phyloP scores from a whole-genome alignment of 2,888 invertebrate species.

The Buathra laborator region DNA sequence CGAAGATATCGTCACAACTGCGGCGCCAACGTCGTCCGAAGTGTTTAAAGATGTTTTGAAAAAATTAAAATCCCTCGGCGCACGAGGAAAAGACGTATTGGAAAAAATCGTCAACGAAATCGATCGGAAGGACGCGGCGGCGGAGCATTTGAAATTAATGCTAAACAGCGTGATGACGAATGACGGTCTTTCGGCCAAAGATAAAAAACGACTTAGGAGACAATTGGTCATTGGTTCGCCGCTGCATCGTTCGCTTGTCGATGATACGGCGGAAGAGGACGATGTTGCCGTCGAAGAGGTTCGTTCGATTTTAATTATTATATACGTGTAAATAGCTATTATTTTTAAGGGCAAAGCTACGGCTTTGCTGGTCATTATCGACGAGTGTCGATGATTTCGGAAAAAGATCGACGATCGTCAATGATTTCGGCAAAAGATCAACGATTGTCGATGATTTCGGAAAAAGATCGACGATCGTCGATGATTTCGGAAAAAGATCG shows the following conservation, averaged over 20 bases:
- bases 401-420: too few species aligned
- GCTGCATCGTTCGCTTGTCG: slow-evolving; percentile 86
- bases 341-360: not conserved
- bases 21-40: slow-evolving; percentile 85
- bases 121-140: slow-evolving; percentile 71
- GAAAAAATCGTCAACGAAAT: slow-evolving; percentile 86
- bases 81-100: slow-evolving; percentile 87
- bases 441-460: too few species aligned
- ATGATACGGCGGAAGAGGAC: slow-evolving; percentile 88
- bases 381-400: too few species aligned
- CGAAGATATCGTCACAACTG: not conserved
- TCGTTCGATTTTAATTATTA: slow-evolving; percentile 53
- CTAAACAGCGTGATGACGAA: slow-evolving; percentile 86
- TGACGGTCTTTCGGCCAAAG: slow-evolving; percentile 77
- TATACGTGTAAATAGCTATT: too few species aligned
- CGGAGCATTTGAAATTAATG: slow-evolving; percentile 68
- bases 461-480: too few species aligned
- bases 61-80: slow-evolving; percentile 87
- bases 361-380: too few species aligned
- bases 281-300: slow-evolving; percentile 89
- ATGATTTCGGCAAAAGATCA: too few species aligned
- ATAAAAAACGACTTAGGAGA: slow-evolving; percentile 84
- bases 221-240: slow-evolving; percentile 87
- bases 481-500: too few species aligned
- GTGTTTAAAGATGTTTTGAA: slow-evolving; percentile 87